phyloP scores from a whole-genome alignment of 2,113 vertebrate genomes.

The Nematolebias whitei region DNA sequence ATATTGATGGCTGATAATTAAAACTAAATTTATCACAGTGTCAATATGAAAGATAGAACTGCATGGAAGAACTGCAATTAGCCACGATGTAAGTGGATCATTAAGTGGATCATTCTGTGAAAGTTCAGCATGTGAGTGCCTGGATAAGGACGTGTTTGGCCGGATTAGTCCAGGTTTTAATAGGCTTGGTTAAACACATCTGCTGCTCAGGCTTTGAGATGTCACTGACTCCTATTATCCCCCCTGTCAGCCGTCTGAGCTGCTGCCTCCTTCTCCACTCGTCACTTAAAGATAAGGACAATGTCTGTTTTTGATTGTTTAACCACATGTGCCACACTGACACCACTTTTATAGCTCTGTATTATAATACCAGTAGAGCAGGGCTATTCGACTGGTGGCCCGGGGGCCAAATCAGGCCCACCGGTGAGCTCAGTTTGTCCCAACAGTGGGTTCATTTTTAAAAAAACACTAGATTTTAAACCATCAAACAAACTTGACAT shows the following conservation, averaged over 20 bases:
- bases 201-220: constrained; percentile 69
- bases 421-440: too few species aligned
- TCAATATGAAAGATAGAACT: constrained; percentile 16
- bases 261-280: constrained; percentile 21
- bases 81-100: constrained; percentile 52
- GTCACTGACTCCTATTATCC: constrained; percentile 74
- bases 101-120: constrained; percentile 57
- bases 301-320: constrained; percentile 5
- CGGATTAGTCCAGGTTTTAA: constrained; percentile 75
- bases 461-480: too few species aligned
- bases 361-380: too few species aligned
- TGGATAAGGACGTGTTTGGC: constrained; percentile 72
- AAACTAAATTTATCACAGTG: constrained; percentile 1
- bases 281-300: constrained; percentile 21
- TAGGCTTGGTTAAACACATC: constrained; percentile 78
- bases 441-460: too few species aligned
- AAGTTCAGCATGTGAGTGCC: constrained; percentile 63
- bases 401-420: too few species aligned
- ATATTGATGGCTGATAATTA: constrained; percentile 5
- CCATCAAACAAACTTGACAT: too few species aligned
- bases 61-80: constrained; percentile 32
- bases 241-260: constrained; percentile 40
- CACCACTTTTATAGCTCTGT: background rate
- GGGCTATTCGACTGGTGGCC: too few species aligned
- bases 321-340: constrained; percentile 2